Conservation (phyloP, 2,797 vertebrate genomes). For the Tenualosa thibaudeaui region DNA sequence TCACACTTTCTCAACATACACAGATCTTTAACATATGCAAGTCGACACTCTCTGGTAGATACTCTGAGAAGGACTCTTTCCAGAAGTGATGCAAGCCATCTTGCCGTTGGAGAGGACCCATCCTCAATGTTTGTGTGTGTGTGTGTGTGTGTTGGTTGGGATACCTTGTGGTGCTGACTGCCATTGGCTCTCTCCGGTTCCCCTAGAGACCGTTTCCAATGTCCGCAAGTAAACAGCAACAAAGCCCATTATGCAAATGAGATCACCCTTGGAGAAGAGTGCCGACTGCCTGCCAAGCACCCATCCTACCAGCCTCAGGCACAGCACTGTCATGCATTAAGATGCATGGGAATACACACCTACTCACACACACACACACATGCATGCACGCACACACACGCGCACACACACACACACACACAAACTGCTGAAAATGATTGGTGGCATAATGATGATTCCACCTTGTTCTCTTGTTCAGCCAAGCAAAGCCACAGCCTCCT, state of each 20-base stretch:
- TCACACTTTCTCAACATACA: neutral
- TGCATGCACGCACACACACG: neutral
- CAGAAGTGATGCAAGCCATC: neutral
- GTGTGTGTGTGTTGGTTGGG: neutral
- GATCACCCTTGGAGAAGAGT: constrained; percentile 36
- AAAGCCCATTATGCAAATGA: constrained; percentile 51
- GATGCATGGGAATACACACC: constrained; percentile 14
- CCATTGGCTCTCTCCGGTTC: constrained; percentile 22
- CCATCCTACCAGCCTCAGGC: constrained; percentile 36
- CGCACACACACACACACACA: constrained; percentile 13
- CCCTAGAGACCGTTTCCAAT: constrained; percentile 40
- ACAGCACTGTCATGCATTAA: constrained; percentile 24
- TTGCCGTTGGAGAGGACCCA: neutral
- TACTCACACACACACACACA: neutral
- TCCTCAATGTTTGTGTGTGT: neutral
- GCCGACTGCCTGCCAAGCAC: constrained; percentile 33
- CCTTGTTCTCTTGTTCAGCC: constrained; percentile 14
- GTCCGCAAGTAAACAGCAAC: constrained; percentile 48
- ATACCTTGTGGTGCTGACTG: constrained; percentile 8
- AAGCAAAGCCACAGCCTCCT: neutral
- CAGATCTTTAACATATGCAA: no score
- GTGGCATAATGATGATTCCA: neutral
- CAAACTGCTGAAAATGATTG: neutral
- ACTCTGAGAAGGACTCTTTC: neutral
- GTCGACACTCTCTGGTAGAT: neutral